Evolutionary conservation across 2,113 vertebrate species (phyloP).

Genomic region (Pungitius pungitius): DNA sequence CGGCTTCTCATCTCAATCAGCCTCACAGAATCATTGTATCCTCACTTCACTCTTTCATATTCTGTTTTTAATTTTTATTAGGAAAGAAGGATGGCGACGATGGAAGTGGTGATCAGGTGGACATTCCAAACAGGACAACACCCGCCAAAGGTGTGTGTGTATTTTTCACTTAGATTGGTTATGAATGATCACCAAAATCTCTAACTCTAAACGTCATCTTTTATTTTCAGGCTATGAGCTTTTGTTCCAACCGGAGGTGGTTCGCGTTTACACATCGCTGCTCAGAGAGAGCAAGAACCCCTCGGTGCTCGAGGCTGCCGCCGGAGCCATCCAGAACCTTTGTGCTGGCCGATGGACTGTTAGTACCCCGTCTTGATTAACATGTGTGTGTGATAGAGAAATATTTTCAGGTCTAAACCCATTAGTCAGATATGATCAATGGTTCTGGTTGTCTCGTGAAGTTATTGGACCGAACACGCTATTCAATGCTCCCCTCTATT

Average conservation of each 20-base stretch:
- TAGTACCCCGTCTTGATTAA: conserved; percentile 39
- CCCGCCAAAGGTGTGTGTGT: conserved; percentile 88
- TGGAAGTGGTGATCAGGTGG: conserved; percentile 82
- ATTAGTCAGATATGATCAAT: neutral
- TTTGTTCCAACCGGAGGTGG: conserved; percentile 95
- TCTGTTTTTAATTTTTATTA: conserved; percentile 35
- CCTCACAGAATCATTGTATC: neutral
- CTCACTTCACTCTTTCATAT: neutral
- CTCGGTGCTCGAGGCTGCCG: conserved; percentile 92
- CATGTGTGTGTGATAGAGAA: too few species aligned
- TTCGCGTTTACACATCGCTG: conserved; percentile 94
- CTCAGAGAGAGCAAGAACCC: conserved; percentile 92
- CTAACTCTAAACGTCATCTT: neutral
- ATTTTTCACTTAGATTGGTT: neutral
- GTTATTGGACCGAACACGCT: neutral
- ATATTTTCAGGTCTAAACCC: neutral
- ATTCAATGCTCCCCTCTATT: neutral
- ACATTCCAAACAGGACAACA: conserved; percentile 93
- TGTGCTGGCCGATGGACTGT: conserved; percentile 94
- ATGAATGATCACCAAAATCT: neutral
- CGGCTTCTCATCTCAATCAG: conserved; percentile 15
- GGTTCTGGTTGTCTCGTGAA: neutral
- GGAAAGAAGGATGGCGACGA: conserved; percentile 91
- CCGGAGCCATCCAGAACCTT: conserved; percentile 95
- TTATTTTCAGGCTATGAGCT: conserved; percentile 89